Conservation (phyloP, 2,113 vertebrate genomes). For the Clarias batrachus region DNA sequence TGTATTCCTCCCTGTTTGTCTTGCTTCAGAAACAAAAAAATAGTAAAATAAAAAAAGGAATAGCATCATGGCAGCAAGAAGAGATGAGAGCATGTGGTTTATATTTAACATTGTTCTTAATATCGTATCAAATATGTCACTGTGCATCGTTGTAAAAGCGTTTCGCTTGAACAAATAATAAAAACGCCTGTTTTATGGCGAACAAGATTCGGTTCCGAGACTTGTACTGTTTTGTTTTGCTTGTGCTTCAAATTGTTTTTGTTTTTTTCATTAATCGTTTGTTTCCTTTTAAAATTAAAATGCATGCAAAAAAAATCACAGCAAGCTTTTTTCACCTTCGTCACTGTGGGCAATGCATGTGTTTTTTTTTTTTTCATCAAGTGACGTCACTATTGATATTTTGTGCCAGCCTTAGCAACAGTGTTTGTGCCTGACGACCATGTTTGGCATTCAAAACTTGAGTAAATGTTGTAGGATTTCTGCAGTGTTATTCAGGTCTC, state of each 20-base stretch:
- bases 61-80: background rate
- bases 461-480: background rate
- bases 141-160: background rate
- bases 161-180: background rate
- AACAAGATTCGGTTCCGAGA: too few species aligned
- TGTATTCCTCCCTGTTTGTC: background rate
- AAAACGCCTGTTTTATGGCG: too few species aligned
- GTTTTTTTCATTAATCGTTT: background rate
- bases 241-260: too few species aligned
- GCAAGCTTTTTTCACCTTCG: background rate
- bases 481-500: too few species aligned
- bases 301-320: background rate
- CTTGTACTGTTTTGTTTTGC: too few species aligned
- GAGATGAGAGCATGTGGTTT: background rate
- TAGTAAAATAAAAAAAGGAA: background rate
- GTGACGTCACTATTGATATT: conserved; percentile 29
- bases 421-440: background rate
- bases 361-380: background rate
- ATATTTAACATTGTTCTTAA: background rate
- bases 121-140: background rate
- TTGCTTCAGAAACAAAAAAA: background rate
- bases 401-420: background rate
- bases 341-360: background rate
- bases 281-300: background rate
- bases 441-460: background rate